These are phyloP conservation scores for Nasonia giraulti DNA, from an alignment of 1,140 invertebrate genomes.

Conservation along the genomic window DNA sequence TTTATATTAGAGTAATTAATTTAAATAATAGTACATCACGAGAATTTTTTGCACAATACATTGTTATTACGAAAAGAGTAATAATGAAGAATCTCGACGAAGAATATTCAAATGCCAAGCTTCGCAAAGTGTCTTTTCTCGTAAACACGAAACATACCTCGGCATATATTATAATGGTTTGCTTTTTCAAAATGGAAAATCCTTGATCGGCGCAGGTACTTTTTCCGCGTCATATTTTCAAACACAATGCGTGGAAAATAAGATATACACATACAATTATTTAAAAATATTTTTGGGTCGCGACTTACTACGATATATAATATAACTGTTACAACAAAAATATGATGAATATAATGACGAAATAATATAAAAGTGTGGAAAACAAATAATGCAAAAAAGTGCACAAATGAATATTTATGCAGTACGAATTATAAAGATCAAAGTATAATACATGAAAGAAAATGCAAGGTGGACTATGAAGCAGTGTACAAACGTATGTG, in stretches of 20 bases:
- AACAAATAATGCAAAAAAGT: constrained; percentile 6
- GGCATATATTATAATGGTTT: constrained; percentile 36
- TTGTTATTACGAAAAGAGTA: constrained; percentile 39
- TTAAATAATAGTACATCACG: constrained; percentile 9
- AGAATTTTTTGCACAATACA: constrained; percentile 19
- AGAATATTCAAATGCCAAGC: constrained; percentile 57
- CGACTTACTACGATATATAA: neutral
- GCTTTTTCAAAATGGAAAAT: constrained; percentile 30
- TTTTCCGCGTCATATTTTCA: neutral
- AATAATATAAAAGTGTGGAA: too few relatives aligned
- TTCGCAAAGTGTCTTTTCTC: constrained; percentile 56
- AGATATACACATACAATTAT: neutral
- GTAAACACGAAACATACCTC: constrained; percentile 43
- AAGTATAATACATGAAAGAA: neutral
- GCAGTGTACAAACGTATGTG: constrained; percentile 33
- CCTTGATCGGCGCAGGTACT: constrained; percentile 17
- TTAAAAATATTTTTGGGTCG: neutral
- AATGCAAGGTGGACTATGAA: constrained; percentile 7
- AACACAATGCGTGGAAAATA: too few relatives aligned
- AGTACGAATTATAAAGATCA: constrained; percentile 26
- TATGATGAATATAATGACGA: neutral
- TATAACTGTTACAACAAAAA: neutral
- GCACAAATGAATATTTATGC: constrained; percentile 25
- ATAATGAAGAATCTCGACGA: constrained; percentile 28
- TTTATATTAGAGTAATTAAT: constrained; percentile 26